Conservation (phyloP, 1,140 invertebrate genomes). For the Aphelinus certus region DNA sequence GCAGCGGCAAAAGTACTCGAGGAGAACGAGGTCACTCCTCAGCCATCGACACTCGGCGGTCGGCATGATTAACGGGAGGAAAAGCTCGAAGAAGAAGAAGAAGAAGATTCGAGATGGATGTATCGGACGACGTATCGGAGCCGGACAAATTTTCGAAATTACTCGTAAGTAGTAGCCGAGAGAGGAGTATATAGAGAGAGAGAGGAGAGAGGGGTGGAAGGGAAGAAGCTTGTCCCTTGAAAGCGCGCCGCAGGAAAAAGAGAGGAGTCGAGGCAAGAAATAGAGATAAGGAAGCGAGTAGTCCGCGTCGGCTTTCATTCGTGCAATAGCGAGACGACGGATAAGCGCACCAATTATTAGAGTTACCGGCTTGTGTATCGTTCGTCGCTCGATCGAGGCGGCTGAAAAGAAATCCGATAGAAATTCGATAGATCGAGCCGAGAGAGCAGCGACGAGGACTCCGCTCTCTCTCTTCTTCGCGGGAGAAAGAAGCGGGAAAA, state of each 20-base stretch:
- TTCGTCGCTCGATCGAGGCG: conserved; percentile 54
- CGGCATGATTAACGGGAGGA: neutral
- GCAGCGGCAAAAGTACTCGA: neutral
- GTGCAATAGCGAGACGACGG: conserved; percentile 44
- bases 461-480: neutral
- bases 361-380: conserved; percentile 53
- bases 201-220: neutral
- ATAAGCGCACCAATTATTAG: conserved; percentile 58
- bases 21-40: too few species aligned
- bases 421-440: conserved; percentile 45
- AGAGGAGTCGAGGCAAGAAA: too few species aligned
- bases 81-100: neutral
- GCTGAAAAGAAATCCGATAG: conserved; percentile 56
- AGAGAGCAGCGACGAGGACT: conserved; percentile 30
- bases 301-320: conserved; percentile 15
- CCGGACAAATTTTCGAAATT: too few species aligned
- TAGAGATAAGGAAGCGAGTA: neutral
- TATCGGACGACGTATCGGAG: conserved; percentile 3
- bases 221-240: too few species aligned
- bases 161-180: neutral
- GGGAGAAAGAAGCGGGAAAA: too few species aligned
- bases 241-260: too few species aligned
- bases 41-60: too few species aligned
- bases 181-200: conserved; percentile 12
- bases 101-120: conserved; percentile 30